Conservation (phyloP, 2,113 vertebrate genomes). For the Condylura cristata region DNA sequence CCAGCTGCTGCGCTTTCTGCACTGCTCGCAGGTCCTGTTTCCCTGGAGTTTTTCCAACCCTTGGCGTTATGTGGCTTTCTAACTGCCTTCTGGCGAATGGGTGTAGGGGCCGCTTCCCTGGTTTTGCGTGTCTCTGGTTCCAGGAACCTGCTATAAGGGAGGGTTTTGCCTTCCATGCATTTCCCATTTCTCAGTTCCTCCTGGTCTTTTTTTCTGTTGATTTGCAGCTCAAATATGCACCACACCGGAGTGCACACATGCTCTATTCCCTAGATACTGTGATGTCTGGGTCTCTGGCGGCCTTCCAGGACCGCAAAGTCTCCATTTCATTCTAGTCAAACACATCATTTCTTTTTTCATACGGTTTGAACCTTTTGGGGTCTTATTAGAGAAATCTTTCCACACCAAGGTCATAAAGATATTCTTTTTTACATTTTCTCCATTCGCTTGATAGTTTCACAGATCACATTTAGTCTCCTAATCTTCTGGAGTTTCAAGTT, state of each 20-base stretch:
- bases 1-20: rapidly evolving
- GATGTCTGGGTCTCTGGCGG: not conserved
- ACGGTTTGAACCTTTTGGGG: constrained; percentile 47
- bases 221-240: not conserved
- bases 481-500: constrained; percentile 17
- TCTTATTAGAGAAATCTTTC: constrained; percentile 69
- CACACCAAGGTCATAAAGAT: constrained; percentile 11
- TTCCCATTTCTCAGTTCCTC: not conserved
- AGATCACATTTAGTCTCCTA: not conserved
- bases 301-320: not conserved
- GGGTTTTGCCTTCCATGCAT: not conserved
- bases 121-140: not conserved
- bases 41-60: not conserved
- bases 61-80: not conserved
- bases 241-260: not conserved
- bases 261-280: not conserved
- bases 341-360: constrained; percentile 24
- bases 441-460: constrained; percentile 11
- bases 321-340: constrained; percentile 60
- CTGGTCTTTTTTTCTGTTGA: not conserved
- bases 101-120: rapidly evolving
- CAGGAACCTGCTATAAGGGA: not conserved
- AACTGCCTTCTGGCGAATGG: not conserved
- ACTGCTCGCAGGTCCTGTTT: not conserved
- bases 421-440: constrained; percentile 9